Base-by-base conservation (phyloP, 2,888 invertebrate species). In the Gastrophysa polygoni region DNA sequence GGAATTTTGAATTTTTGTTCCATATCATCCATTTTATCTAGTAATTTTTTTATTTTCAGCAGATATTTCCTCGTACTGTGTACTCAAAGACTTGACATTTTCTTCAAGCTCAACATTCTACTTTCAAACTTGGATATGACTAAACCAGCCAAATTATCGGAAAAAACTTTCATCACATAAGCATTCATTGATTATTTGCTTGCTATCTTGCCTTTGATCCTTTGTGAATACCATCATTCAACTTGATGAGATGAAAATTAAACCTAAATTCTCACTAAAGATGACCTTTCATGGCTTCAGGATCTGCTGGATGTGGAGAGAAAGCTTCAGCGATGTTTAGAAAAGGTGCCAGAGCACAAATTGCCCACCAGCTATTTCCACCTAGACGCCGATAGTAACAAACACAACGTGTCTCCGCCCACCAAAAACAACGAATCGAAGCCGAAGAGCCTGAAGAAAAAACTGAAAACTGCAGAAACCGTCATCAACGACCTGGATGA, bases 221-320 rank as follows among this genome's bases (percentile, higher is more conserved):
- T n/a, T n/a, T n/a, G n/a, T n/a, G n/a, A n/a, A n/a, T n/a, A n/a
- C n/a, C n/a, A n/a, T n/a, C n/a, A n/a, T n/a, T n/a, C n/a, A n/a
- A n/a, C n/a, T n/a, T n/a, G n/a, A n/a, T n/a, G n/a, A n/a, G n/a
- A n/a, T n/a, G n/a, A n/a, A n/a, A n/a, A n/a, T n/a, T n/a, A n/a
- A n/a, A n/a, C n/a, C n/a, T n/a, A n/a, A n/a, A n/a, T n/a, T n/a
- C n/a, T n/a, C n/a, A n/a, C n/a, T n/a, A n/a, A n/a, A n/a, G n/a
- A n/a, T n/a, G n/a, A n/a, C n/a, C n/a, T n/a, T n/a, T 14, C 24
- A n/a, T 16, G 10, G 8, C 49, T 65, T 43, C 54, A 72, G 60
- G 64, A 75, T 66, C 76, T 90, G 1, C 84, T 88, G 46, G 79
- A 83, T 61, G 76, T 88, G 10, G 86, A 88, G 74, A 81, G 82